These are phyloP conservation scores for Hylaeus volcanicus DNA, from an alignment of 1,140 invertebrate species.

Conservation along the genomic window DNA sequence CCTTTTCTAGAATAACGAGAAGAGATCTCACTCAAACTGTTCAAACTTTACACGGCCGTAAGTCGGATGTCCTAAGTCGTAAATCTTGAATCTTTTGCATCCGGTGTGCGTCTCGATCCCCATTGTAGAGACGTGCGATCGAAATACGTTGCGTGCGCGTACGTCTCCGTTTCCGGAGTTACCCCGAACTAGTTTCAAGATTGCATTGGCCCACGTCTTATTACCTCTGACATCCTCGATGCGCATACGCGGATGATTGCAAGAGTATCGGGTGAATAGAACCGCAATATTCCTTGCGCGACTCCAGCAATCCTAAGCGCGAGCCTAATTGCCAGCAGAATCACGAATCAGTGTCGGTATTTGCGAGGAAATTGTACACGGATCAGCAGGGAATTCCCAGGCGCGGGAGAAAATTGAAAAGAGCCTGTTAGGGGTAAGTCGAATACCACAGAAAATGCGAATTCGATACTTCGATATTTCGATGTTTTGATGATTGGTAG, in stretches of 20 bases:
- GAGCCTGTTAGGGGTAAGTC: too few relatives aligned
- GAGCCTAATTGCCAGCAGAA: conserved; percentile 57
- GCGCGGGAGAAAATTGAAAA: too few relatives aligned
- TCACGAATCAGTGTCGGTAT: conserved; percentile 51
- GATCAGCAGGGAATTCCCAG: too few relatives aligned
- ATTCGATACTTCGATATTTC: too few relatives aligned
- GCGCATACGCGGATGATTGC: conserved; percentile 55
- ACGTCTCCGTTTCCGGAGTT: conserved; percentile 19
- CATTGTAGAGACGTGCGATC: not conserved
- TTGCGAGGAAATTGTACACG: conserved; percentile 39
- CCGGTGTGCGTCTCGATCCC: not conserved
- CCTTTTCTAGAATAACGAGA: too few relatives aligned
- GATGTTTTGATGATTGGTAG: too few relatives aligned
- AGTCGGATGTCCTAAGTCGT: not conserved
- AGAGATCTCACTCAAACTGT: too few relatives aligned
- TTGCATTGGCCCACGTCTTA: conserved; percentile 60
- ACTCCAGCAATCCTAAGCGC: conserved; percentile 27
- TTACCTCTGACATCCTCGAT: conserved; percentile 58
- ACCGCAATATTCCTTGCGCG: conserved; percentile 52
- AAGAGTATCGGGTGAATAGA: conserved; percentile 52
- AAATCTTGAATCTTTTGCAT: conserved; percentile 25
- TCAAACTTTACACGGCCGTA: too few relatives aligned
- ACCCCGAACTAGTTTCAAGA: conserved; percentile 49
- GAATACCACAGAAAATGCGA: too few relatives aligned
- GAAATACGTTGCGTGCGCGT: conserved; percentile 28